Evolutionary conservation across 2,888 invertebrate genomes (phyloP), one percentile per base, ranked within the genome.

Genomic region (Lasioglossum oenotherae): DNA sequence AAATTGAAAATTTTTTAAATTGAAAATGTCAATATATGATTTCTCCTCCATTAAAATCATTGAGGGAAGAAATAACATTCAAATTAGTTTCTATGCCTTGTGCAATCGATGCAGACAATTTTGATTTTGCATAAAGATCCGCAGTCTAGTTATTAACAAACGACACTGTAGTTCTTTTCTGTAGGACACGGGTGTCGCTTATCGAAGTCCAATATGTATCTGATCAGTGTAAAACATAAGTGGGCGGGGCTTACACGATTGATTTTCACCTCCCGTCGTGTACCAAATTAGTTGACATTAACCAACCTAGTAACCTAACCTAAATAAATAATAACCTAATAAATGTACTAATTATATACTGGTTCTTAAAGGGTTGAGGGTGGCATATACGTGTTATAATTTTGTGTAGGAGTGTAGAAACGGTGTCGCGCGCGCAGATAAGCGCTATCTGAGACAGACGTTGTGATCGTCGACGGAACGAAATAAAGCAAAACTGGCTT

Each of bases 401-500:
- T 57, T 57, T 57, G n/a, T 57, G n/a, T 3, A n/a, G n/a, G 57
- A 57, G 4, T 57, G 57, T 57, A 41, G 71, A 14, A 71, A n/a
- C 71, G 31, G 35, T 12, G 35, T n/a, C 57, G 57, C 69, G 16
- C 46, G 71, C 19, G 75, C 35, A 38, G 76, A 27, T 49, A 53
- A 83, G 60, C 19, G 64, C 3, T 5, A 41, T n/a, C 41, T 19
- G 31, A n/a, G 46, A 60, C 75, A 60, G 71, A 8, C 57, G 41
- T 44, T 35, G 72, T 27, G 49, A 83, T 81, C 73, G 72, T 49
- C 73, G 31, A 49, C 8, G n/a, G 8, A 46, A 23, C n/a, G 80
- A 46, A 41, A 53, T 31, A 46, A 60, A n/a, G 69, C 35, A n/a
- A 53, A 14, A 35, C 27, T 14, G 38, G 35, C 27, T 27, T 19